phyloP scores from a whole-genome alignment of 2,888 invertebrate genomes.

The Dugesia japonica region DNA sequence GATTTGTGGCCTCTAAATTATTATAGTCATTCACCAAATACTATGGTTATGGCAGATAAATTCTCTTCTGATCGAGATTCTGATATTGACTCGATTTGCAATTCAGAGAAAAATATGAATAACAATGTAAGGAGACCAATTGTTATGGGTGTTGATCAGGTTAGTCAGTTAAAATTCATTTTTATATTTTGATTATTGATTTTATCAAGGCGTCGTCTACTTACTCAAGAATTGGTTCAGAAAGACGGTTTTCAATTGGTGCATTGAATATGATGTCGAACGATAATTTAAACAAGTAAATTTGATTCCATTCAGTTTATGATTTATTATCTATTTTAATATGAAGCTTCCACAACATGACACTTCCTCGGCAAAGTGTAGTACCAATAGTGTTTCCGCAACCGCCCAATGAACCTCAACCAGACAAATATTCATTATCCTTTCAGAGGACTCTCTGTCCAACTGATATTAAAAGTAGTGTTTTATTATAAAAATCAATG shows the following conservation, averaged over 20 bases:
- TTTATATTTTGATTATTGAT: too few relatives aligned
- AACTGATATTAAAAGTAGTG: neutral
- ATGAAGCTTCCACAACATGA: neutral
- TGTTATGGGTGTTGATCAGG: neutral
- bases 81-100: neutral
- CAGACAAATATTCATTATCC: neutral
- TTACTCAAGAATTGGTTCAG: conserved; percentile 23
- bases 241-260: neutral
- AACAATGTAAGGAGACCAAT: neutral
- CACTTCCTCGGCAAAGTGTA: neutral
- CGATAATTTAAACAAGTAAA: neutral
- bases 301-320: neutral
- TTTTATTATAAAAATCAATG: too few relatives aligned
- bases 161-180: too few relatives aligned
- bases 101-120: neutral
- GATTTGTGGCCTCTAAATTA: neutral
- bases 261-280: neutral
- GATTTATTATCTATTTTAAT: too few relatives aligned
- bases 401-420: neutral
- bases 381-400: neutral
- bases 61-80: neutral
- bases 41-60: neutral
- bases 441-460: neutral
- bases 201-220: conserved; percentile 5
- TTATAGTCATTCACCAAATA: neutral